Base-by-base conservation (phyloP, 2,113 vertebrate genomes). In the Pogonocichla stellata region DNA sequence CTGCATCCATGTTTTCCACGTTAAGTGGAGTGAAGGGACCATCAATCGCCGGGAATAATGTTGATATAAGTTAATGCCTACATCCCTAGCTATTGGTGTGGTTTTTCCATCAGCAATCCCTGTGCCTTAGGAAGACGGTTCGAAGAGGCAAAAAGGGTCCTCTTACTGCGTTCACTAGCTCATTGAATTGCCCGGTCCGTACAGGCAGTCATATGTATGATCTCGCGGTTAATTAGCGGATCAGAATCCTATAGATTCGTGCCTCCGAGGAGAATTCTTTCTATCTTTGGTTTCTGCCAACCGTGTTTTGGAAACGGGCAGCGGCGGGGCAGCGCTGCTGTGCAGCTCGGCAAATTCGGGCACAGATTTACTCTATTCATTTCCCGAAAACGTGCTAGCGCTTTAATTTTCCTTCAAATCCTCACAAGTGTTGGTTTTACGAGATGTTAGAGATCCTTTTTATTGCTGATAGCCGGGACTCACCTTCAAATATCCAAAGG, bases 401-500 rank as follows among this genome's bases (percentile, higher is more conserved):
- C 73, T 69, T 90, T 79, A 50, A 56, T 95, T 95, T 93, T 87
- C 83, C 33, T 69, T 86, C 72, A 73, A 31, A 84, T 88, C 61
- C 62, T 19, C 13, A 1, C 73, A 86, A 82, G 81, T 71, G 70
- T 77, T 74, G 88, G 8, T 72, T 93, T 95, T 94, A 95, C 14
- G 57, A 96, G 61, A 91, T 86, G 86, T 91, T 82, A 90, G 84
- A 90, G n/a, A 80, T 80, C 42, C 16, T 75, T 90, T 95, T 94
- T 81, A 93, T 54, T 93, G 83, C 36, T 90, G 80, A 95, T 88
- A 90, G 79, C 22, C 25, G 34, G 56, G 54, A 79, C 74, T 95
- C 72, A 64, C 88, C 90, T 96, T 94, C 90, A 80, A 86, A 88
- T 90, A 92, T 79, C 51, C 75, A 61, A 93, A 94, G 90, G 88